Evolutionary conservation across 2,888 invertebrate species (phyloP).

Genomic region (Xanthorhoe spadicearia): DNA sequence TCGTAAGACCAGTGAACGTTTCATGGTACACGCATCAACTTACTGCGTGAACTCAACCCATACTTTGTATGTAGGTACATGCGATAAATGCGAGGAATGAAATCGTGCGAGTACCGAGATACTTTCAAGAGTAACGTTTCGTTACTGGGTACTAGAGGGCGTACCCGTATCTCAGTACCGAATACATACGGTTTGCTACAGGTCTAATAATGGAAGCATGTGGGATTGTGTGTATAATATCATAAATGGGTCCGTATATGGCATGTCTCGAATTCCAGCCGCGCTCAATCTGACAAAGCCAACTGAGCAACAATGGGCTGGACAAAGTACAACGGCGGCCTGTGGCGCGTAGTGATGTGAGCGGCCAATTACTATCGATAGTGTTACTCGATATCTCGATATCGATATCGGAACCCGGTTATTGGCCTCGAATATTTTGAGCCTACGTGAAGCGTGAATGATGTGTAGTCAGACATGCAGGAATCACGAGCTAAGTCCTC

Average conservation of each 20-base stretch:
- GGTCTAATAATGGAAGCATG: constrained; percentile 33
- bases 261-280: constrained; percentile 46
- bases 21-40: too few species aligned
- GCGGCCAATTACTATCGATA: constrained; percentile 46
- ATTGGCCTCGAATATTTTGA: constrained; percentile 27
- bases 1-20: too few species aligned
- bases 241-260: constrained; percentile 45
- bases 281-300: constrained; percentile 60
- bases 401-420: constrained; percentile 41
- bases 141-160: too few species aligned
- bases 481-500: constrained; percentile 45
- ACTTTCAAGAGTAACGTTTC: too few species aligned
- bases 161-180: too few species aligned
- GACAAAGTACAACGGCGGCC: constrained; percentile 55
- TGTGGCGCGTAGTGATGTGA: constrained; percentile 56
- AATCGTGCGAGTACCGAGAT: too few species aligned
- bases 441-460: constrained; percentile 42
- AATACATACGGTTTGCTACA: too few species aligned
- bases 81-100: too few species aligned
- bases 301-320: constrained; percentile 65
- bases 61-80: too few species aligned
- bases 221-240: constrained; percentile 45
- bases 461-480: constrained; percentile 35
- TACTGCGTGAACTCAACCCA: too few species aligned
- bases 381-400: constrained; percentile 44